Evolutionary conservation across 2,888 invertebrate genomes (phyloP).

Genomic region (Phragmatobia fuliginosa): DNA sequence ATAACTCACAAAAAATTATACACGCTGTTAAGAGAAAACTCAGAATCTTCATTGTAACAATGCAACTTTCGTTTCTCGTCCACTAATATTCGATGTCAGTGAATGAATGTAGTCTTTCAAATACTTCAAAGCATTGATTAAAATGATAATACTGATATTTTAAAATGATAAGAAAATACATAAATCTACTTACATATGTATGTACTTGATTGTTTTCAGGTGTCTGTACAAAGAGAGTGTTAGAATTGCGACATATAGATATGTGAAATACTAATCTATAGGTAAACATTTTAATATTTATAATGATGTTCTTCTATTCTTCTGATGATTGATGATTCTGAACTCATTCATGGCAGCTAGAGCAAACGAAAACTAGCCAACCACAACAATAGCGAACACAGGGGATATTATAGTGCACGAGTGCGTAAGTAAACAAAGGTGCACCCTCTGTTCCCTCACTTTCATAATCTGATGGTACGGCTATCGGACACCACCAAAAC

Average conservation of each 20-base stretch:
- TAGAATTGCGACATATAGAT: neutral
- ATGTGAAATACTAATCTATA: no score
- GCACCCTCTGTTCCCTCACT: no score
- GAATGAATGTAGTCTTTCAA: neutral
- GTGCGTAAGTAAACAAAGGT: no score
- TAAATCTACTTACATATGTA: neutral
- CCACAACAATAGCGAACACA: no score
- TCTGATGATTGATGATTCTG: no score
- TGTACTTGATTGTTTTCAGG: neutral
- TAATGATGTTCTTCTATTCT: no score
- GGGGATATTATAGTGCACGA: no score
- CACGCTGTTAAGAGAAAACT: neutral
- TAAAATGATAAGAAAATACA: constrained; percentile 3
- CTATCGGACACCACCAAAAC: no score
- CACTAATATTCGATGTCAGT: neutral
- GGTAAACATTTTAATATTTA: no score
- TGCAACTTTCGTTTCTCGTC: neutral
- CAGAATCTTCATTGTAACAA: constrained; percentile 16
- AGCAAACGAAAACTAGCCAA: no score
- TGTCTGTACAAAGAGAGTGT: neutral
- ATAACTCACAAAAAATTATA: constrained; percentile 11
- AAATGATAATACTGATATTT: constrained; percentile 1
- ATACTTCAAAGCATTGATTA: constrained; percentile 8
- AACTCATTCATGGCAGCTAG: no score
- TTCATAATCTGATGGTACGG: no score